Percentiles rank a stretch among this genome's conserved stretches.
Conservation (phyloP, 1,140 invertebrate species). For the Drosophila bocki region DNA sequence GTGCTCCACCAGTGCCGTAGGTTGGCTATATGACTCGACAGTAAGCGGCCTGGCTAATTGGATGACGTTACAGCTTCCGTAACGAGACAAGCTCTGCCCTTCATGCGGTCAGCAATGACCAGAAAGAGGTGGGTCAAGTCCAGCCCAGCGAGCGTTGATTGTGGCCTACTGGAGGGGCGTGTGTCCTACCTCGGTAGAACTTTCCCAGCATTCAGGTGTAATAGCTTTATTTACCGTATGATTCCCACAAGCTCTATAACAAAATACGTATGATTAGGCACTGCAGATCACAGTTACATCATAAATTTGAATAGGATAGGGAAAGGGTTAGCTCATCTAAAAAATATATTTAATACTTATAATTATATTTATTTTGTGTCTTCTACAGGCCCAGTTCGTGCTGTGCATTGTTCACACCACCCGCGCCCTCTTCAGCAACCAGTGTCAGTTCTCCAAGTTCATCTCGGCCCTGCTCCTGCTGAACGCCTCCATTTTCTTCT, state of each 20-base stretch:
- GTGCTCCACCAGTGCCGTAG: slow-evolving; percentile 36
- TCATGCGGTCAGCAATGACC: slow-evolving; percentile 27
- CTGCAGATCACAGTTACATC: slow-evolving; percentile 1
- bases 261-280: slow-evolving; percentile 11
- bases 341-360: not conserved
- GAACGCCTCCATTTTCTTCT: slow-evolving; percentile 96
- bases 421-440: slow-evolving; percentile 89
- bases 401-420: slow-evolving; percentile 91
- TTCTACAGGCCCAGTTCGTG: slow-evolving; percentile 90
- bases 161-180: slow-evolving; percentile 4
- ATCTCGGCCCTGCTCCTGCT: slow-evolving; percentile 91
- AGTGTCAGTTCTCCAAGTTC: slow-evolving; percentile 91
- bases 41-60: slow-evolving; percentile 39
- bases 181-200: slow-evolving; percentile 1
- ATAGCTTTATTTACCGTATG: slow-evolving; percentile 3
- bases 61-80: slow-evolving; percentile 62
- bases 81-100: slow-evolving; percentile 43
- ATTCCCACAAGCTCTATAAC: slow-evolving; percentile 14
- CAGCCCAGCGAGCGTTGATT: slow-evolving; percentile 8
- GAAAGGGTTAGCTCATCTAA: not conserved
- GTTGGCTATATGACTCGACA: slow-evolving; percentile 27
- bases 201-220: slow-evolving; percentile 45
- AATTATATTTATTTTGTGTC: slow-evolving; percentile 44
- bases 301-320: not conserved
- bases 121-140: slow-evolving; percentile 38